These are phyloP conservation scores for Porites lobata DNA, from an alignment of 92 coral and sea anemone species.

Conservation along the genomic window DNA sequence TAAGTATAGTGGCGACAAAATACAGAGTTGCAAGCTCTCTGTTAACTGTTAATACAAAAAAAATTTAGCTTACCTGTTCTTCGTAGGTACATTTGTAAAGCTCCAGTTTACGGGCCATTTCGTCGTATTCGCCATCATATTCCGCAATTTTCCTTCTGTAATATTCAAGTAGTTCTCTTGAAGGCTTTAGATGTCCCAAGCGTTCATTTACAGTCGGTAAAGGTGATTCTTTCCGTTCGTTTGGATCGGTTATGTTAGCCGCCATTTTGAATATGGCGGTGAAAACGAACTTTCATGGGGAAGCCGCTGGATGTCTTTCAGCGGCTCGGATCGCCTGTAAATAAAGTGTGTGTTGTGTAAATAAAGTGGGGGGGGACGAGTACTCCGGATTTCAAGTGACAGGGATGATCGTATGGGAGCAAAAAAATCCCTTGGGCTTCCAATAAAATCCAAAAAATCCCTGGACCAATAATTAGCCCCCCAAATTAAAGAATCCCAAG, in stretches of 20 bases:
- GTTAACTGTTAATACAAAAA: background rate
- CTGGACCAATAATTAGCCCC: no score
- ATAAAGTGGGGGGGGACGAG: no score
- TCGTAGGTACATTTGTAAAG: slow-evolving; percentile 98
- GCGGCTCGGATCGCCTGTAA: background rate
- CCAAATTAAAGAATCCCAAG: no score
- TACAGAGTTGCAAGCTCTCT: no score
- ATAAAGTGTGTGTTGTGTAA: background rate
- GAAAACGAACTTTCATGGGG: slow-evolving; percentile 56
- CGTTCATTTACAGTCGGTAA: slow-evolving; percentile 96
- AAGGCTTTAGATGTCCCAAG: slow-evolving; percentile 96
- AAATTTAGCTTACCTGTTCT: slow-evolving; percentile 79
- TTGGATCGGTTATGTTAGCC: slow-evolving; percentile 55
- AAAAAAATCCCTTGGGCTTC: no score
- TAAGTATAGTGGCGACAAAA: no score
- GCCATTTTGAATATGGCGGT: slow-evolving; percentile 86
- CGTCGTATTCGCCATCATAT: slow-evolving; percentile 97
- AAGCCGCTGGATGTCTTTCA: slow-evolving; percentile 17
- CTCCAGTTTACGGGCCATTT: slow-evolving; percentile 91
- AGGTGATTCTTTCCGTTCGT: slow-evolving; percentile 69
- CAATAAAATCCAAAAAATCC: no score
- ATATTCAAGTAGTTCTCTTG: slow-evolving; percentile 94
- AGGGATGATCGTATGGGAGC: no score
- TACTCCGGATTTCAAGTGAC: no score
- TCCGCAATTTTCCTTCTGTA: slow-evolving; percentile 99